Conservation (phyloP, 2,888 invertebrate genomes). For the Eueremaeus valkanovi region DNA sequence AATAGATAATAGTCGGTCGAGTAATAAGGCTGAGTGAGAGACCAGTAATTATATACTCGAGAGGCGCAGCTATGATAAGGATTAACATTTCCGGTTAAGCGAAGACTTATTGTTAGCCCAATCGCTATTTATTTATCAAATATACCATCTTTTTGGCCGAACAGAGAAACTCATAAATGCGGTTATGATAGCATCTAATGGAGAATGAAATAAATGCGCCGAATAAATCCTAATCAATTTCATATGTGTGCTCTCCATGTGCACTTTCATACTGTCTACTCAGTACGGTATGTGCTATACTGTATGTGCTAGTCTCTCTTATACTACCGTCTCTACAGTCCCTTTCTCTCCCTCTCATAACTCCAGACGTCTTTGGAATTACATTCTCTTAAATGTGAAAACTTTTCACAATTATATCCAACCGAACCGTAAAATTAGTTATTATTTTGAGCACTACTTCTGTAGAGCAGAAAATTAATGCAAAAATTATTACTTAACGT, state of each 20-base stretch:
- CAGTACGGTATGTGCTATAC: neutral
- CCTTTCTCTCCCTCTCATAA: too few relatives aligned
- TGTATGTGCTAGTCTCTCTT: neutral
- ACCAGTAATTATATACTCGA: neutral
- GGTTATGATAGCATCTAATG: neutral
- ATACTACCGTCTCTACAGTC: too few relatives aligned
- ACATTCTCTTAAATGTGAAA: neutral
- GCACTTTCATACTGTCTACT: neutral
- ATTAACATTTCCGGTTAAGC: constrained; percentile 10
- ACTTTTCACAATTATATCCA: neutral
- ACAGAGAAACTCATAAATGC: neutral
- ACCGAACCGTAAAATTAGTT: too few relatives aligned
- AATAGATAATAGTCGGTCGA: neutral
- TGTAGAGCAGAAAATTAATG: neutral
- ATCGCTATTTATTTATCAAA: neutral
- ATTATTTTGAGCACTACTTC: neutral
- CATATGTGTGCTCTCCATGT: neutral
- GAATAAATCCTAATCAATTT: constrained; percentile 15
- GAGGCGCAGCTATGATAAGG: neutral
- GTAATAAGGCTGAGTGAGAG: neutral
- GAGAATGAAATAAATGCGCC: neutral
- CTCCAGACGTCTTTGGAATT: too few relatives aligned
- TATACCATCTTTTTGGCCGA: constrained; percentile 1
- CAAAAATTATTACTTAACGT: neutral
- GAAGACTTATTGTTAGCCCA: neutral